Evolutionary conservation across 2,797 vertebrate species (phyloP), one percentile per base, ranked within the genome.

Genomic region (Fistularia tabacaria): DNA sequence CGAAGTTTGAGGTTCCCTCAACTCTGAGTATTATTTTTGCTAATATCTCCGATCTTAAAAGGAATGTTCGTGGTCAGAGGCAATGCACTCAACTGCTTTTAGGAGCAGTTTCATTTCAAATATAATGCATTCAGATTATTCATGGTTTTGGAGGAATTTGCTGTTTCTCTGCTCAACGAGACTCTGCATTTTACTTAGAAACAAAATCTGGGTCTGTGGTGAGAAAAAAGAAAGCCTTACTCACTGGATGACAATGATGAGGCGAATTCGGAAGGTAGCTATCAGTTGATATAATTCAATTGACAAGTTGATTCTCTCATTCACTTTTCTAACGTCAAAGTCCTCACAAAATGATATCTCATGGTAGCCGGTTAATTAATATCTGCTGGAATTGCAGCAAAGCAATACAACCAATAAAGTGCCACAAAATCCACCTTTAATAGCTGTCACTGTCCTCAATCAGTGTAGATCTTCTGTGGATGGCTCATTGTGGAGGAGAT

Each of bases 401-500:
- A 59, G 63, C 7, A 8, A 14, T 43, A 9, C 11, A 5, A n/a
- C 48, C 10, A 25, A 14, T 8, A 48, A 69, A 46, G 62, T 11
- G 12, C 3, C 14, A 38, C 13, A 49, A 14, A 64, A 62, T 64
- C 54, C 60, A 15, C 47, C 46, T 43, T 73, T 78, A 76, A 77
- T 75, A 69, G 71, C 47, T 64, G 77, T 86, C 81, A 57, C 73
- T 45, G 25, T 76, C 64, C 73, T 83, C 82, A 74, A 75, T 86
- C 86, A 80, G 70, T 57, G 64, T 12, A 8, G 72, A 59, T 76
- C 61, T 57, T 59, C 57, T 10, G 55, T 52, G 59, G 51, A 48
- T 42, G 51, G 62, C 57, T 66, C 62, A 46, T 42, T 41, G 45
- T 37, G 52, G 55, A 59, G 62, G 56, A 66, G 71, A 41, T 10